Evolutionary conservation across 2,888 invertebrate genomes (phyloP), one percentile per base, ranked within the genome.

Genomic region (Fragum whitleyi): DNA sequence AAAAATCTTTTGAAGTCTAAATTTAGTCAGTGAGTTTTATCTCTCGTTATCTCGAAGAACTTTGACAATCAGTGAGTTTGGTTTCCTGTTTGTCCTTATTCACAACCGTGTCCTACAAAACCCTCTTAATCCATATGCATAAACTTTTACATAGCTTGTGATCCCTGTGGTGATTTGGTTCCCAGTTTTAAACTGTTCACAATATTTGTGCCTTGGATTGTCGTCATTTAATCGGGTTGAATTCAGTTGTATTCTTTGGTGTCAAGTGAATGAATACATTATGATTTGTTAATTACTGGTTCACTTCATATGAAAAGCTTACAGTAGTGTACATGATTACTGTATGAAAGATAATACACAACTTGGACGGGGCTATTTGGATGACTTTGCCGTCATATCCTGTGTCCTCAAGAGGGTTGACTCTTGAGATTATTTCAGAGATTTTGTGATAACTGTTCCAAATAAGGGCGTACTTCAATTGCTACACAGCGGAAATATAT

Each of bases 241-340:
- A 42, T 26, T 39, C 29, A 65, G 14, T 16, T 14, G 47, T 42
- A 65, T 65, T 65, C 65, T 36, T 65, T 42, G 36, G 42, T 65
- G 65, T 65, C 65, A 42, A 65, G 65, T 65, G 73, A 61, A 26
- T 61, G 73, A 61, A 61, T 73, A 42, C 59, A 73, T 73, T 73
- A 62, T 73, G 47, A 73, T 51, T 62, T 73, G 74, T 74, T 74
- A 74, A 74, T 74, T 65, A 67, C 65, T 62, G 74, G 62, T 74
- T 67, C 67, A 74, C 32, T 74, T 53, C 53, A 32, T 74, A n/a
- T 74, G 74, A 67, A 74, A 32, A 65, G 55, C 29, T 53, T 65
- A 62, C 32, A 21, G 23, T 42, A 65, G 65, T 65, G 42, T 65
- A 65, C 65, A 65, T 42, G 36, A 16, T n/a, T 9, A 23, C 39